Conservation (phyloP, 1,140 invertebrate genomes). For the Trachelipus rathkii region DNA sequence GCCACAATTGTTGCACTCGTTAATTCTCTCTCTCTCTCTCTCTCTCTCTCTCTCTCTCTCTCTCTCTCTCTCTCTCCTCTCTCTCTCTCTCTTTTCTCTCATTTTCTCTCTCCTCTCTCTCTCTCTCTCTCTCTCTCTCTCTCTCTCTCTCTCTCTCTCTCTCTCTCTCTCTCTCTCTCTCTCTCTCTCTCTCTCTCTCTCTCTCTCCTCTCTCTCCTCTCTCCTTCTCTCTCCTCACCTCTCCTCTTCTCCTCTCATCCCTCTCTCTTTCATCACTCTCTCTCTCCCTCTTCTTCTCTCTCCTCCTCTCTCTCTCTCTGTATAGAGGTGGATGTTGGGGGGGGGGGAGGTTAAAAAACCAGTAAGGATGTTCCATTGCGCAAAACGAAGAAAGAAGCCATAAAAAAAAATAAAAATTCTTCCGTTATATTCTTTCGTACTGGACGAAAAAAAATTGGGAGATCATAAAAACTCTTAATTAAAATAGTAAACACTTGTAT, state of each 20-base stretch:
- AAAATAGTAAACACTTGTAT: too few species aligned
- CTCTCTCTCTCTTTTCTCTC: neutral
- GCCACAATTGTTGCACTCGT: too few species aligned
- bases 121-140: slow-evolving; percentile 2
- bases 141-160: neutral
- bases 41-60: slow-evolving; percentile 4
- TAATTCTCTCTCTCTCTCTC: neutral
- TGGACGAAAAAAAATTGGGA: too few species aligned
- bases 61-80: neutral
- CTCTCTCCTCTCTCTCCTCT: neutral
- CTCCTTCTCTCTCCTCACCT: too few species aligned
- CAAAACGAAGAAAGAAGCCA: too few species aligned
- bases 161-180: neutral
- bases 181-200: slow-evolving; percentile 2
- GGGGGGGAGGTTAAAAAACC: too few species aligned
- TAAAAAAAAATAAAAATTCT: too few species aligned
- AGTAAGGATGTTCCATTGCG: too few species aligned
- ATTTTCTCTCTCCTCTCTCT: neutral
- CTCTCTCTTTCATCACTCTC: neutral
- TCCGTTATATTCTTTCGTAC: too few species aligned
- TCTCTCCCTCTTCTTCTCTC: neutral
- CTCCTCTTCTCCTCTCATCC: too few species aligned
- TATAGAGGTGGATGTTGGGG: too few species aligned
- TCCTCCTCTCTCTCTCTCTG: neutral
- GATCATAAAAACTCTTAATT: too few species aligned